These are phyloP conservation scores for Ceryle rudis DNA, from an alignment of 2,797 vertebrate genomes.

Conservation along the genomic window DNA sequence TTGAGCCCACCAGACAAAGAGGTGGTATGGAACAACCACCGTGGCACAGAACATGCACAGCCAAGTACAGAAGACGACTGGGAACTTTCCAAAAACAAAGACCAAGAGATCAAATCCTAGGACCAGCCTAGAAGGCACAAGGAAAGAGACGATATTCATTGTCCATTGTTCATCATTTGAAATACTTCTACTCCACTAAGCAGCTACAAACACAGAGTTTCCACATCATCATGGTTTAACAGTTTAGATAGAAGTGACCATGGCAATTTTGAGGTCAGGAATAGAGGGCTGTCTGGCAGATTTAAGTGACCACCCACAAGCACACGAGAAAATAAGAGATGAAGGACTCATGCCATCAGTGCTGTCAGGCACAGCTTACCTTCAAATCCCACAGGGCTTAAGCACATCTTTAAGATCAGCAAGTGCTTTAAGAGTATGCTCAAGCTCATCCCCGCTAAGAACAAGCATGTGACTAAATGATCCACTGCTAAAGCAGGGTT, in stretches of 20 bases:
- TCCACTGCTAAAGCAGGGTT: neutral
- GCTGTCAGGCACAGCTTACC: neutral
- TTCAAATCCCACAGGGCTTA: slow-evolving; percentile 21
- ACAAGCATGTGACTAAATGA: neutral
- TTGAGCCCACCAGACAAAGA: slow-evolving; percentile 88
- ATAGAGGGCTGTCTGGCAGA: neutral
- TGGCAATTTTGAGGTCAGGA: neutral
- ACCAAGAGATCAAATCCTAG: slow-evolving; percentile 92
- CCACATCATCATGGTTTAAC: neutral
- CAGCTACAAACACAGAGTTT: neutral
- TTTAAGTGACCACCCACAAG: neutral
- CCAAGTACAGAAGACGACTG: slow-evolving; percentile 90
- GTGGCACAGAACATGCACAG: slow-evolving; percentile 90
- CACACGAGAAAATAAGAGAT: neutral
- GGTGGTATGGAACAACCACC: slow-evolving; percentile 85
- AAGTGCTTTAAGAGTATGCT: neutral
- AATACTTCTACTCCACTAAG: neutral
- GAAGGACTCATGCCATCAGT: neutral
- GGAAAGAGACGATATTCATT: neutral
- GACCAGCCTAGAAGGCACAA: slow-evolving; percentile 84
- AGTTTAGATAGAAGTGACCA: rapidly evolving
- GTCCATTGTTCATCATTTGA: neutral
- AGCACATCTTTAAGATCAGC: slow-evolving; percentile 8
- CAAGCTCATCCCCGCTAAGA: neutral
- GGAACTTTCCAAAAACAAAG: slow-evolving; percentile 90